Percentiles rank a stretch among this genome's conserved stretches.
Evolutionary conservation across 2,113 vertebrate species (phyloP).

Genomic region (Labeo rohita): DNA sequence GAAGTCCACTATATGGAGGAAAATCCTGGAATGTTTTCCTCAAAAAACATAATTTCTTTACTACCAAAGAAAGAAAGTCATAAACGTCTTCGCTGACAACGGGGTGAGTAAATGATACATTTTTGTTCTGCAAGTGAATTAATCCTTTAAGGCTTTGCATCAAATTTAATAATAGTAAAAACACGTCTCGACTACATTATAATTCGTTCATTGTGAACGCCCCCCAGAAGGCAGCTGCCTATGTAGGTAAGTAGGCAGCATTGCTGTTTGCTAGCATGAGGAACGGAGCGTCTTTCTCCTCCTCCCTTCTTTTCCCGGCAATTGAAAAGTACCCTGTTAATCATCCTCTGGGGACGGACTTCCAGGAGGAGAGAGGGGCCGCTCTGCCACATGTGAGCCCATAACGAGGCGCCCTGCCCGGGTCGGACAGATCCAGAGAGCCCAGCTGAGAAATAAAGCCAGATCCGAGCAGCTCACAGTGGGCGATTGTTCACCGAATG

Average conservation of each 20-base stretch:
- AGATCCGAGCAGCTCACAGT: background rate
- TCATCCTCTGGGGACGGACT: constrained; percentile 47
- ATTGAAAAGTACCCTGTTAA: constrained; percentile 57
- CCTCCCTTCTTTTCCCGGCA: constrained; percentile 26
- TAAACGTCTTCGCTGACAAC: too few relatives aligned
- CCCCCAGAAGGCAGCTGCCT: background rate
- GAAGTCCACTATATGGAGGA: too few relatives aligned
- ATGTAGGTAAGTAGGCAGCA: background rate
- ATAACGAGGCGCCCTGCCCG: constrained; percentile 16
- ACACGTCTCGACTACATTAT: background rate
- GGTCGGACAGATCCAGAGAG: background rate
- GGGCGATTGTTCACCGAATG: constrained; percentile 20
- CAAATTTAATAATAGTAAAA: background rate
- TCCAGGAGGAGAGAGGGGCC: constrained; percentile 17
- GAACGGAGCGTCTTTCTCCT: background rate
- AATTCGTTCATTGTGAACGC: background rate
- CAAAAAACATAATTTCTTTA: too few relatives aligned
- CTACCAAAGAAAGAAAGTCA: too few relatives aligned
- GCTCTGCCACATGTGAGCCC: constrained; percentile 36
- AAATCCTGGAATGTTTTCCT: too few relatives aligned
- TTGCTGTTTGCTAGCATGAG: background rate
- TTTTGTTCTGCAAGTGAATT: too few relatives aligned
- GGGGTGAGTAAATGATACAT: too few relatives aligned
- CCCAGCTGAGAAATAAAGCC: constrained; percentile 9
- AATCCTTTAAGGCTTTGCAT: background rate